These are phyloP conservation scores for Euzophera pinguis DNA, from an alignment of 2,888 invertebrate genomes.

Conservation along the genomic window DNA sequence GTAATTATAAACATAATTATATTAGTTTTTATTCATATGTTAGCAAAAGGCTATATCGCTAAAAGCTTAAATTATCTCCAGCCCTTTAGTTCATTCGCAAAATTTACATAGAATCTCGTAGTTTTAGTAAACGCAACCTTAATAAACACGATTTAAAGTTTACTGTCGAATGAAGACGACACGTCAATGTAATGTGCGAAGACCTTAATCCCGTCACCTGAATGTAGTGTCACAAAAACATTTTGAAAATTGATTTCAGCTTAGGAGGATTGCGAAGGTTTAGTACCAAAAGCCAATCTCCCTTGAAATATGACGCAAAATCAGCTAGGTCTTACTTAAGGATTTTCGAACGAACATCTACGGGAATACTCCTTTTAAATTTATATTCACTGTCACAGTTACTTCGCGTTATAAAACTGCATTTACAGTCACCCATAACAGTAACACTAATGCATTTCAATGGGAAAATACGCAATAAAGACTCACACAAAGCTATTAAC, in stretches of 20 bases:
- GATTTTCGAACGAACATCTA: neutral
- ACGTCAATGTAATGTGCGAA: too few relatives aligned
- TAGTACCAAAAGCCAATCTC: neutral
- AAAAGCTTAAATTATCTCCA: too few relatives aligned
- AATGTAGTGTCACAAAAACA: neutral
- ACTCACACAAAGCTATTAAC: slow-evolving; percentile 18
- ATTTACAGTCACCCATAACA: neutral
- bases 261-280: neutral
- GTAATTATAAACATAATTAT: too few relatives aligned
- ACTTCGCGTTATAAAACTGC: neutral
- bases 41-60: too few relatives aligned
- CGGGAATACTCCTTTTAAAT: neutral
- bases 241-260: neutral
- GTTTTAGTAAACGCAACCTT: too few relatives aligned
- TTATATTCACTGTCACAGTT: neutral
- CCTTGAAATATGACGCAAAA: neutral
- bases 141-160: too few relatives aligned
- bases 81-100: too few relatives aligned
- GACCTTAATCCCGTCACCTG: too few relatives aligned
- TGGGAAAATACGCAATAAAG: slow-evolving; percentile 14
- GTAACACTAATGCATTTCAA: slow-evolving; percentile 9
- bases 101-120: too few relatives aligned
- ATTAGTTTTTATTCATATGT: too few relatives aligned
- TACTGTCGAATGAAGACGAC: too few relatives aligned
- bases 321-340: neutral